Evolutionary conservation across 1,140 invertebrate species (phyloP).

Genomic region (Geopemphigus sp.): DNA sequence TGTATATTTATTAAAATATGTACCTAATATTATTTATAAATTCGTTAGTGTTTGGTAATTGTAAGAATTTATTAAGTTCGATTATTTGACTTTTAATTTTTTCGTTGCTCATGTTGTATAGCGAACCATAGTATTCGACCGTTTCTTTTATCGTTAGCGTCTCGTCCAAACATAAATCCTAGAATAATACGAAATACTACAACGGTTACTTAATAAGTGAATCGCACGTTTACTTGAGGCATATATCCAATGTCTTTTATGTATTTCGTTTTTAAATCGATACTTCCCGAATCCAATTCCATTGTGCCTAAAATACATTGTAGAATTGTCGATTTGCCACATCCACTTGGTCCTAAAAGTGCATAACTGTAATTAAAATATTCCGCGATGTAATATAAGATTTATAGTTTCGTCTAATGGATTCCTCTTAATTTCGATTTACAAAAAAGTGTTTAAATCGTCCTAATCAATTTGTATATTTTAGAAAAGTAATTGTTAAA

Average conservation of each 20-base stretch:
- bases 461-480: too few relatives aligned
- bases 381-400: too few relatives aligned
- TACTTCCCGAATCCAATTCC: conserved; percentile 74
- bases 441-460: too few relatives aligned
- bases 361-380: conserved; percentile 68
- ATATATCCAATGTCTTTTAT: conserved; percentile 71
- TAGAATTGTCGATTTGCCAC: conserved; percentile 80
- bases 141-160: conserved; percentile 13
- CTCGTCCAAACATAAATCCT: conserved; percentile 28
- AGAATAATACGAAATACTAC: neutral
- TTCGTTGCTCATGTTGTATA: conserved; percentile 19
- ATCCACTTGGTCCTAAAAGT: conserved; percentile 79
- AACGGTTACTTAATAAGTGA: neutral
- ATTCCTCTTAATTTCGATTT: too few relatives aligned
- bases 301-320: conserved; percentile 81
- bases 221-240: conserved; percentile 57
- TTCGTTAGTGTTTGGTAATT: neutral
- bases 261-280: conserved; percentile 72
- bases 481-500: too few relatives aligned
- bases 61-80: neutral
- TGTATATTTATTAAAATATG: too few relatives aligned
- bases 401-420: too few relatives aligned
- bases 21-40: conserved; percentile 28
- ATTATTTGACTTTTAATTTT: neutral
- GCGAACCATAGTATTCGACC: conserved; percentile 13